Evolutionary conservation across 1,140 invertebrate species (phyloP), one percentile per base, ranked within the genome.

Genomic region (Archivesica marissinica): DNA sequence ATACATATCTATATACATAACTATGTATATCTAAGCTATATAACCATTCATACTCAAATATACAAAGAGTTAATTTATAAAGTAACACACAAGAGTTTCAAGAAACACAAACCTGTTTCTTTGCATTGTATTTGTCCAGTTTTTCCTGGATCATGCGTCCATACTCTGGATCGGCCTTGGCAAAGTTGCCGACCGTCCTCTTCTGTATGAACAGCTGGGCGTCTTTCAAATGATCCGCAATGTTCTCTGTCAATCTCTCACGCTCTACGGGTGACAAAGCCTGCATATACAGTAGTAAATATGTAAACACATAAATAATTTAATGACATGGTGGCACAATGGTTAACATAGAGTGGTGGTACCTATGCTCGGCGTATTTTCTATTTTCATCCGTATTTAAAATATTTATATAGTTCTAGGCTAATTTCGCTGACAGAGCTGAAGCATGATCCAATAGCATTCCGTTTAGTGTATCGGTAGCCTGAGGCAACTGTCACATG

Each of bases 131-230:
- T 59, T 86, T 84, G 76, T 91, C 86, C 33, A 92, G 79, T 35
- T 86, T 38, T 39, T 91, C 85, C 68, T 92, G 90, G n/a, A 95
- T 87, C 20, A 86, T 86, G 0, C 87, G 88, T n/a, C 95, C 95
- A 87, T 92, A 94, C 41, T 94, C 94, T 15, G 94, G 90, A 87
- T 95, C 91, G 35, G 91, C 94, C 81, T 94, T 90, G 17, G 86
- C 88, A 84, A 95, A 95, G 88, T 95, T 95, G 20, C 89, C 82
- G 38, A 95, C 88, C 15, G 92, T 91, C 50, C 95, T 87, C 79
- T 95, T 95, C 93, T 98, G 96, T 89, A 99, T 96, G 92, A 99
- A 98, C 59, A 95, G 96, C 59, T 97, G 96, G 41, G 98, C 97
- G 89, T 96, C 94, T 82, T 95, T 96, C 44, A 99, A 90, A 93